Base-by-base conservation (phyloP, 1,140 invertebrate genomes). In the Cydia pomonella region DNA sequence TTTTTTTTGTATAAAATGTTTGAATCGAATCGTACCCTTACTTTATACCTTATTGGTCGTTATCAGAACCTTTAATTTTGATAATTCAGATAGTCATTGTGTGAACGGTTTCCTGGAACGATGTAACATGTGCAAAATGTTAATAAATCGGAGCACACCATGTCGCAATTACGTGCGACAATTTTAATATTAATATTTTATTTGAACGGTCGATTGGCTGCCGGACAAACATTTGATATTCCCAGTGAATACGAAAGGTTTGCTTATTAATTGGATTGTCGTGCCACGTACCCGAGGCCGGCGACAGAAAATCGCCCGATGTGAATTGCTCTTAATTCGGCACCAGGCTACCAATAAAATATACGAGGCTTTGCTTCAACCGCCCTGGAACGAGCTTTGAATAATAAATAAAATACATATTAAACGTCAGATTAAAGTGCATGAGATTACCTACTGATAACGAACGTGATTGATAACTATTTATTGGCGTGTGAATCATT, bases 251-350 rank as follows among this genome's bases (percentile, higher is more conserved):
- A 83, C 85, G 84, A 86, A 89, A 89, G 87, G 87, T 89, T 89
- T 88, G 87, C 86, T 88, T 88, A 88, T 89, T 88, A 90, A 90
- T 90, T 89, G 87, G 84, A 89, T 91, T 91, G 86, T 88, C 87
- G 84, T 84, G 77, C 79, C 84, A 86, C 83, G 82, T 83, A 83
- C 75, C 33, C 71, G 81, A 59, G 79, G 72, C 79, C 81, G 72
- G 80, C 79, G 82, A 82, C 80, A 75, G 80, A 79, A 82, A 86
- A 85, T 84, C 82, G 82, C 74, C 79, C 82, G 75, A 81, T 82
- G 83, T 82, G 81, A 85, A 88, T 87, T 89, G 83, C 84, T 83
- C 83, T 87, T 88, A 87, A 89, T 89, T 87, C 82, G 79, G 47
- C 73, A 74, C 79, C 77, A 73, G 76, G 77, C 77, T 76, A 76